Percentiles rank a stretch among this genome's conserved stretches.
Conservation (phyloP, 2,888 invertebrate genomes). For the Mimachlamys varia region DNA sequence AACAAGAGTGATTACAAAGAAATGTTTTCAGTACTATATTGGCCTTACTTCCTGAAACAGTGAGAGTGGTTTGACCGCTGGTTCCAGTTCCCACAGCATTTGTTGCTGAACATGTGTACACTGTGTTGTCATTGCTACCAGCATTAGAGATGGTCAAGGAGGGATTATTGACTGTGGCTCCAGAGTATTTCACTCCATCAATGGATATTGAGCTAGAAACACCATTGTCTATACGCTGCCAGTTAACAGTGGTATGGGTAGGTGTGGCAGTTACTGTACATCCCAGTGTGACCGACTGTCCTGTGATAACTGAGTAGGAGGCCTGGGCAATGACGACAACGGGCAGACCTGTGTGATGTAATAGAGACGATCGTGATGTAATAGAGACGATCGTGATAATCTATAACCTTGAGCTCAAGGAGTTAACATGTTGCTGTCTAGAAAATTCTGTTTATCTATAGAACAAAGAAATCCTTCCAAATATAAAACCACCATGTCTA, state of each 20-base stretch:
- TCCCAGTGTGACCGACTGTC: not conserved
- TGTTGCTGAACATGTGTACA: not conserved
- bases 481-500: no score
- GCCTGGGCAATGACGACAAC: not conserved
- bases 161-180: not conserved
- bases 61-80: not conserved
- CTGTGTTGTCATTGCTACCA: not conserved
- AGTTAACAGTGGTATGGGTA: not conserved
- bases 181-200: not conserved
- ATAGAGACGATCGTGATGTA: no score
- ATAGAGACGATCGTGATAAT: no score
- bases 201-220: not conserved
- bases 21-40: no score
- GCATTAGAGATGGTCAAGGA: not conserved
- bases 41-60: not conserved
- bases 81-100: constrained; percentile 4
- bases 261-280: not conserved
- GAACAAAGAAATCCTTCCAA: no score
- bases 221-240: not conserved
- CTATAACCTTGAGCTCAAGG: no score
- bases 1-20: no score
- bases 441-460: no score
- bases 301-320: not conserved
- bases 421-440: no score
- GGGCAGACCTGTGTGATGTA: not conserved